A percentile compares a stretch with the other conserved stretches of the same genome.
Evolutionary conservation across 1,140 invertebrate genomes (phyloP).

Genomic region (Sarcophaga peregrina): DNA sequence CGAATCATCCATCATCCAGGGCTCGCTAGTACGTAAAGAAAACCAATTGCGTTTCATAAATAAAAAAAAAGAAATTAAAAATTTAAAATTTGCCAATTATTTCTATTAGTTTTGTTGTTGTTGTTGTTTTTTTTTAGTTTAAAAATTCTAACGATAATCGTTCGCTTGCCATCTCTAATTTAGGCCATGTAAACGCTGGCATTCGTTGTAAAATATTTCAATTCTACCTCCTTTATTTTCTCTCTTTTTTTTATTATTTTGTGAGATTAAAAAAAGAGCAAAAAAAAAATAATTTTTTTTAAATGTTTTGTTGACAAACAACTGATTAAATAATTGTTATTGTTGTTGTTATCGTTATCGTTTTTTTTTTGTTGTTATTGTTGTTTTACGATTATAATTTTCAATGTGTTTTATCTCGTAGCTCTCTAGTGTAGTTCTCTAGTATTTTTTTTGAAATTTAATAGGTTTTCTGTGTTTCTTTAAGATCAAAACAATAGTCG

Average conservation of each 20-base stretch:
- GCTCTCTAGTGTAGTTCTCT: background rate
- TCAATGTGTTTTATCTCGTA: background rate
- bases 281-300: background rate
- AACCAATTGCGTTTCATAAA: too few relatives aligned
- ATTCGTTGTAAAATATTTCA: background rate
- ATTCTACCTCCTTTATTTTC: background rate
- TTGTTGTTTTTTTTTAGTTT: too few relatives aligned
- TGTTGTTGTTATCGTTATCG: background rate
- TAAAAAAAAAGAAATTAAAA: too few relatives aligned
- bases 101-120: too few relatives aligned
- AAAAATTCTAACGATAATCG: too few relatives aligned
- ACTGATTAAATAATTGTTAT: constrained; percentile 4
- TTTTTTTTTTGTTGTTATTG: too few relatives aligned
- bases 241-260: background rate
- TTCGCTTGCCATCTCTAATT: background rate
- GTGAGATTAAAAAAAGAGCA: background rate
- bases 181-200: background rate
- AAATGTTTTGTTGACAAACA: constrained; percentile 22
- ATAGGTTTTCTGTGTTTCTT: background rate
- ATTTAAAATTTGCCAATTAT: too few relatives aligned
- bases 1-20: too few relatives aligned
- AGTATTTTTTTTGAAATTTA: constrained; percentile 10
- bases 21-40: too few relatives aligned
- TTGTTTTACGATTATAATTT: too few relatives aligned
- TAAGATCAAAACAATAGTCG: background rate